A percentile compares a stretch with the other conserved stretches of the same genome.
phyloP scores from a whole-genome alignment of 2,113 vertebrate genomes.

The Dromas ardeola region DNA sequence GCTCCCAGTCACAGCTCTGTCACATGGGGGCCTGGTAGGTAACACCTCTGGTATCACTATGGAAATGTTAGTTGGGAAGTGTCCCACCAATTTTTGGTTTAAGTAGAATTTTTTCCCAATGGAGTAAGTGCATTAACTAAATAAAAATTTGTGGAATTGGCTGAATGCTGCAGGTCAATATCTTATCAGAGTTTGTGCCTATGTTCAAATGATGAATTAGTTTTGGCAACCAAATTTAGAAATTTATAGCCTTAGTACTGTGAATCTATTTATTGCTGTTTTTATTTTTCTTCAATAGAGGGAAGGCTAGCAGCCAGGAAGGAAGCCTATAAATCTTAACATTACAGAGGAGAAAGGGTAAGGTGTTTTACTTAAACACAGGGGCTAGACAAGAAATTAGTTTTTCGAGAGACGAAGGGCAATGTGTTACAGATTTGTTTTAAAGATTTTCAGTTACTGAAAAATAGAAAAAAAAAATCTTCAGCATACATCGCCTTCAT shows the following conservation, averaged over 20 bases:
- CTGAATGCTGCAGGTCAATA: neutral
- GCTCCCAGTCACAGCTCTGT: neutral
- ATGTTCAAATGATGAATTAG: conserved; percentile 11
- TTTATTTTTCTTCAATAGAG: conserved; percentile 7
- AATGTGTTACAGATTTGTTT: neutral
- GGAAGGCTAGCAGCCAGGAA: neutral
- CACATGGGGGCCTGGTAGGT: neutral
- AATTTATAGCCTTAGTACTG: neutral
- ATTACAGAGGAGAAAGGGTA: neutral
- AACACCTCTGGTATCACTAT: neutral
- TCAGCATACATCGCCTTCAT: neutral
- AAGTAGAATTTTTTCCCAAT: neutral
- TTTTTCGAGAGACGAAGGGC: neutral
- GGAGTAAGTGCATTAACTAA: neutral
- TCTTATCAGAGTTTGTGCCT: neutral
- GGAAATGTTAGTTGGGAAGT: neutral
- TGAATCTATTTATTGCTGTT: neutral
- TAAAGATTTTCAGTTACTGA: neutral
- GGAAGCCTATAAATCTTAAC: conserved; percentile 30
- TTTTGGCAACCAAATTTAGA: conserved; percentile 1
- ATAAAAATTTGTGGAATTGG: conserved; percentile 6
- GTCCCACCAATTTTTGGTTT: neutral
- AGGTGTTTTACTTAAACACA: neutral
- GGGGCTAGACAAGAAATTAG: neutral
- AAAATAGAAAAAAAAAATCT: neutral